A percentile compares a stretch with the other conserved stretches of the same genome.
These are phyloP conservation scores for Eubasilissa regina DNA, from an alignment of 1,140 invertebrate species.

Conservation along the genomic window DNA sequence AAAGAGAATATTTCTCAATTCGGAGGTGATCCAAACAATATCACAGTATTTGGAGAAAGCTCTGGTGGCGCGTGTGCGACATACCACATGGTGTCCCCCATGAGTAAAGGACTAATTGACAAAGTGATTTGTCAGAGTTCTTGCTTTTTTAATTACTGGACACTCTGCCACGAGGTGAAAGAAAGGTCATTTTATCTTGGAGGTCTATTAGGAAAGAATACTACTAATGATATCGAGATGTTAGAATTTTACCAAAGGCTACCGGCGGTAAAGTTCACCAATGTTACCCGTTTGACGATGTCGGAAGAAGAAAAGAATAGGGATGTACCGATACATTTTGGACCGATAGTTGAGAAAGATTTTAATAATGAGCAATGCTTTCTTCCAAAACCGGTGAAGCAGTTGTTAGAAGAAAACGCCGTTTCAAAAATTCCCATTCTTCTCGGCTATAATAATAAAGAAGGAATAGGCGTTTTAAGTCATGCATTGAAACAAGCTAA, in stretches of 20 bases:
- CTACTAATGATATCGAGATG: neutral
- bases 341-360: neutral
- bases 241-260: neutral
- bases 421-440: conserved; percentile 75
- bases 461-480: conserved; percentile 71
- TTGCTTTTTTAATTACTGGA: conserved; percentile 66
- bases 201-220: conserved; percentile 63
- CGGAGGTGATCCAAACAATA: conserved; percentile 72
- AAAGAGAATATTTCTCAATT: conserved; percentile 78
- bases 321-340: neutral
- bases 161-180: conserved; percentile 61
- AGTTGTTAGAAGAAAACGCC: conserved; percentile 59
- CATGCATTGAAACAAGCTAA: conserved; percentile 62
- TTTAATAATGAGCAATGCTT: neutral
- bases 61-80: conserved; percentile 72
- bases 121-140: conserved; percentile 76
- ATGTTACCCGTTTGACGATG: neutral
- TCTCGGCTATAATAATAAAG: conserved; percentile 74
- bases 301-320: neutral
- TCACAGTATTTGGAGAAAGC: conserved; percentile 72
- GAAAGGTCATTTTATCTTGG: conserved; percentile 65
- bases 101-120: conserved; percentile 73
- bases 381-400: neutral
- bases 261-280: neutral
- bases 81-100: conserved; percentile 70